A percentile compares a stretch with the other conserved stretches of the same genome.
phyloP scores from a whole-genome alignment of 2,888 invertebrate genomes.

The Nesidiocoris tenuis region DNA sequence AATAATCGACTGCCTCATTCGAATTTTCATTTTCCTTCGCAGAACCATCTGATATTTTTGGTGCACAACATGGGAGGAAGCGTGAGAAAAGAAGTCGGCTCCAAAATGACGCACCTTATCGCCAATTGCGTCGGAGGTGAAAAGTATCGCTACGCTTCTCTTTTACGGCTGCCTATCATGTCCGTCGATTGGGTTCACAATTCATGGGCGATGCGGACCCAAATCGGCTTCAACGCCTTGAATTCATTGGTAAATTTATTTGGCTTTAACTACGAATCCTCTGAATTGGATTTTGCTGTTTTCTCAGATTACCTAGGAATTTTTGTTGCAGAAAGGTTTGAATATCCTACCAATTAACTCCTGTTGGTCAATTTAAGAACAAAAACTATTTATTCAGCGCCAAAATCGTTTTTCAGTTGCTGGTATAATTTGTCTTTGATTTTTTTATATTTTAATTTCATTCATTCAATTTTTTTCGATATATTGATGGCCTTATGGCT shows the following conservation, averaged over 20 bases:
- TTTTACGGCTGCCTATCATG: conserved; percentile 85
- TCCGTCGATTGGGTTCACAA: conserved; percentile 83
- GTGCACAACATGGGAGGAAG: conserved; percentile 97
- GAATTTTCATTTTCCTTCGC: no score
- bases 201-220: conserved; percentile 79
- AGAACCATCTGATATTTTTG: conserved; percentile 83
- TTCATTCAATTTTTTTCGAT: background rate
- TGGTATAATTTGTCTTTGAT: background rate
- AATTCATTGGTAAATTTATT: conserved; percentile 16
- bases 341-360: no score
- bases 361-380: no score
- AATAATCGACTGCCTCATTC: no score
- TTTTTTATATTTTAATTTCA: background rate
- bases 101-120: conserved; percentile 89
- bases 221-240: conserved; percentile 66
- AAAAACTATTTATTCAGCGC: background rate
- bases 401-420: background rate
- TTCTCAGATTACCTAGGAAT: background rate
- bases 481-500: background rate
- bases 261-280: background rate
- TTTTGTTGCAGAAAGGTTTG: no score
- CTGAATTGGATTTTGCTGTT: background rate
- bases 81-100: conserved; percentile 84
- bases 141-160: conserved; percentile 91
- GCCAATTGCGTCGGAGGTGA: conserved; percentile 85